Evolutionary conservation across 2,113 vertebrate genomes (phyloP).

Genomic region (Thamnophis sirtalis): DNA sequence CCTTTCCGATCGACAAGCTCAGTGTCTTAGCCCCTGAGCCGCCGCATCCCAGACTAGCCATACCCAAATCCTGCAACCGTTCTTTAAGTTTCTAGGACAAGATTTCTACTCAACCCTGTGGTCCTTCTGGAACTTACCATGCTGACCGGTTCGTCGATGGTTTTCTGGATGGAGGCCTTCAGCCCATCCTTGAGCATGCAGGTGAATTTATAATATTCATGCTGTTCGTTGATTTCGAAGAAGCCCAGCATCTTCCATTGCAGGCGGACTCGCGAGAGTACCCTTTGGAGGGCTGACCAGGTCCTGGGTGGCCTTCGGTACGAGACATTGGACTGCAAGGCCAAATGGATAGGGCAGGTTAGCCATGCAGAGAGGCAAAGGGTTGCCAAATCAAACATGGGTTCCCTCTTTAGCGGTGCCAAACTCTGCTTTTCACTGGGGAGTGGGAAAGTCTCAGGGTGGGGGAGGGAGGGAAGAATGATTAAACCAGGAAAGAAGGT

Average conservation of each 20-base stretch:
- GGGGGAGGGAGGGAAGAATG: too few relatives aligned
- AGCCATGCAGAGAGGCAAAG: background rate
- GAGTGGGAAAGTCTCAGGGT: too few relatives aligned
- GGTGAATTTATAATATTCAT: constrained; percentile 77
- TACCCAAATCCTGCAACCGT: background rate
- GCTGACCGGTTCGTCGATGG: constrained; percentile 57
- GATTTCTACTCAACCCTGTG: too few relatives aligned
- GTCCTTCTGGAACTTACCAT: constrained; percentile 60
- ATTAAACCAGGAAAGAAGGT: too few relatives aligned
- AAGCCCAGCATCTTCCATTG: constrained; percentile 82
- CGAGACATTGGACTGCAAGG: background rate
- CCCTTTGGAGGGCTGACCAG: constrained; percentile 37
- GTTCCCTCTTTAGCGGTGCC: too few relatives aligned
- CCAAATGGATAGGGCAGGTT: too few relatives aligned
- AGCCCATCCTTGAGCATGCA: constrained; percentile 85
- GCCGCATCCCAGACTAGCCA: too few relatives aligned
- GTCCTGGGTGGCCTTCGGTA: background rate
- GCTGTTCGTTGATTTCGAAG: constrained; percentile 81
- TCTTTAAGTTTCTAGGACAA: too few relatives aligned
- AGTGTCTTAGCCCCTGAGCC: too few relatives aligned
- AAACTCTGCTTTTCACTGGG: too few relatives aligned
- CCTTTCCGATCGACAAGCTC: too few relatives aligned
- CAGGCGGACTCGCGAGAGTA: constrained; percentile 73
- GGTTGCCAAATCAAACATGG: too few relatives aligned
- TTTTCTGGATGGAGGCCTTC: constrained; percentile 72